Evolutionary conservation across 2,113 vertebrate species (phyloP), one percentile per base, ranked within the genome.

Genomic region (Vulpes ferrilata): DNA sequence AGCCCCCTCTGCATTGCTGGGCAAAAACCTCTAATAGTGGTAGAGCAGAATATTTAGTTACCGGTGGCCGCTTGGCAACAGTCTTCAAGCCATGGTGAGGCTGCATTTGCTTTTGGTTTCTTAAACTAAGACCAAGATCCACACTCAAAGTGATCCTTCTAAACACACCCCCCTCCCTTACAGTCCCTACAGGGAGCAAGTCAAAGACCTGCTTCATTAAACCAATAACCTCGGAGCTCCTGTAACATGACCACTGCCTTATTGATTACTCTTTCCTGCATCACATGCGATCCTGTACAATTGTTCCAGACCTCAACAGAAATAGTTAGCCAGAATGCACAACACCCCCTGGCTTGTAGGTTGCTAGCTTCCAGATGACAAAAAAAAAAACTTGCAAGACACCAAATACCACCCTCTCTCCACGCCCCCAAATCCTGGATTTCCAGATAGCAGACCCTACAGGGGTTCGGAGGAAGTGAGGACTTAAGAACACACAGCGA

Each of bases 181-280:
- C 92, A 92, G 73, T 78, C 87, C 74, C 78, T 67, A 35, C 55
- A 90, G 74, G 71, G 55, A 93, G 64, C 16, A 27, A 83, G 95
- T 53, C 88, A 84, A 97, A 90, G 95, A 93, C 90, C 20, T 48
- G 69, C 94, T 92, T 95, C 87, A 65, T 88, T 81, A 96, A 93
- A 92, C 89, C 97, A 97, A 59, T 96, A 95, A 93, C 93, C 93
- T 87, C 82, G 1, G 62, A 81, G 90, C 78, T 90, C 80, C 93
- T 88, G 43, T 86, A 94, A 88, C 88, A 59, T 90, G 35, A 65
- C 92, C 85, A 81, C 57, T 0, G 6, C 27, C 71, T 84, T 88
- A 80, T 64, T n/a, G 93, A 95, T 95, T 87, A 59, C 15, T 48
- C 79, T 65, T 92, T 80, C 84, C 90, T 69, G 71, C 59, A 95